Percentiles rank a stretch among this genome's conserved stretches.
Conservation (phyloP, 2,797 vertebrate genomes). For the Alectoris magna region DNA sequence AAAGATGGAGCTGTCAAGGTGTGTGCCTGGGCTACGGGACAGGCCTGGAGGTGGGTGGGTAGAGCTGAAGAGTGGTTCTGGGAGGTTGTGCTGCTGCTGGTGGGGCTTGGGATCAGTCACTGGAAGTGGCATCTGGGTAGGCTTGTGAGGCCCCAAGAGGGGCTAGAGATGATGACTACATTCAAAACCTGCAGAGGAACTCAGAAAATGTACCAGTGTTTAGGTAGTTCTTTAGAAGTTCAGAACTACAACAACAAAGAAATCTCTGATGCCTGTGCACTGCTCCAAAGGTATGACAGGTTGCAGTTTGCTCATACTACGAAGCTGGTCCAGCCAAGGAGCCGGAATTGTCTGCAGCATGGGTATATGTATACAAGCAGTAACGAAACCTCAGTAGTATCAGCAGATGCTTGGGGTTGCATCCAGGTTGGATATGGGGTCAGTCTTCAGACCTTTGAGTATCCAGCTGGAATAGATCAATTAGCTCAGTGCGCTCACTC, state of each 20-base stretch:
- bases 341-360: rapidly evolving
- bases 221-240: not conserved
- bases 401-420: not conserved
- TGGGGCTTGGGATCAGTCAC: not conserved
- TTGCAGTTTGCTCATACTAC: not conserved
- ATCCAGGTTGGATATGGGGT: not conserved
- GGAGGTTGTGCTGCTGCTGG: not conserved
- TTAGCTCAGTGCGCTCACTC: not conserved
- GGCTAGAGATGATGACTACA: not conserved
- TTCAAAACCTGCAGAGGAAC: not conserved
- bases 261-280: rapidly evolving
- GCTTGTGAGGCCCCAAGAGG: not conserved
- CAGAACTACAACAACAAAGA: not conserved
- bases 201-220: rapidly evolving
- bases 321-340: not conserved
- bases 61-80: not conserved
- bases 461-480: not conserved
- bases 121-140: not conserved
- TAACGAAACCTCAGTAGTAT: not conserved
- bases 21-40: not conserved
- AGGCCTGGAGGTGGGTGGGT: not conserved
- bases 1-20: not conserved
- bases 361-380: not conserved
- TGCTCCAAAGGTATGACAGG: not conserved
- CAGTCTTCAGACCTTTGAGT: not conserved